Base-by-base conservation (phyloP, 2,113 vertebrate species). In the Solea senegalensis region DNA sequence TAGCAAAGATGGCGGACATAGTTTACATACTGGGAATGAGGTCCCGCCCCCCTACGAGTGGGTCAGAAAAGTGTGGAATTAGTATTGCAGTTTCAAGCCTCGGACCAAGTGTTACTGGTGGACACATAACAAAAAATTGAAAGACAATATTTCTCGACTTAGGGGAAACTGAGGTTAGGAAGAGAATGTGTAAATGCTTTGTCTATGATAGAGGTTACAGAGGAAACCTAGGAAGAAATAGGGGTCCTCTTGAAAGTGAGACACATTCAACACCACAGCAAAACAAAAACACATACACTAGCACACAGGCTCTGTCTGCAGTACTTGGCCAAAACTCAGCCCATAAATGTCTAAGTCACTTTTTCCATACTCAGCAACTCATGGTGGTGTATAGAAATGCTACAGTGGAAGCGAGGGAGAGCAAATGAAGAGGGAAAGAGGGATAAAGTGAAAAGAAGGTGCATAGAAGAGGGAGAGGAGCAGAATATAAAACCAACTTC, bases 351-450 rank as follows among this genome's bases (percentile, higher is more conserved):
- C 76, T 63, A 61, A 70, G 85, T 87, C 89, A 89, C 74, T 89
- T 91, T 89, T 91, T 89, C 85, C 88, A 81, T 11, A 78, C 76
- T 89, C 85, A 86, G 90, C 88, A 86, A 82, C 59, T 85, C 83
- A 28, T 73, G 58, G 57, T 62, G 69, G 62, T 61, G 61, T 80
- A 72, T 66, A 82, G 78, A 87, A 81, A 84, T 14, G 76, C 56
- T 66, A 72, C 45, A 51, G 39, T 49, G 67, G 34, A 46, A 54
- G 41, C 12, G 45, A 68, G 60, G 52, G 54, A 63, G 41, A 54
- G 65, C 44, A 69, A 61, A 59, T 39, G 61, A 78, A 11, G 34
- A 61, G 52, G 50, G 59, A 63, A 34, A 69, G 51, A 48, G 51
- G 65, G 53, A 76, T 58, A 34, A 67, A 54, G 57, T 54, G 26